phyloP scores from a whole-genome alignment of 2,113 vertebrate genomes.

The Cochlearius cochlearius region DNA sequence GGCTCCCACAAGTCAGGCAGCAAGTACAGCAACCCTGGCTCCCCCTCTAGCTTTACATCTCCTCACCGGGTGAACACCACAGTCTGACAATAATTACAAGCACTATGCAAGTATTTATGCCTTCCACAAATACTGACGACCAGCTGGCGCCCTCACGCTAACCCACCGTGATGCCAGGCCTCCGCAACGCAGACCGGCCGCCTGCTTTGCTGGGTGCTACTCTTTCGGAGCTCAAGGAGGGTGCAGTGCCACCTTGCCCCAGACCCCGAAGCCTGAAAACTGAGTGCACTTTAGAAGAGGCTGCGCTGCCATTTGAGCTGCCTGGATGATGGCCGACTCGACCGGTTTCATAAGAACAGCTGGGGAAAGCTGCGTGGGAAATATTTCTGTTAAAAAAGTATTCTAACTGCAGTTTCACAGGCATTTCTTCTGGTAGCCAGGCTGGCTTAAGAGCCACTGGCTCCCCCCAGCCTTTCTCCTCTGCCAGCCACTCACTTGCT shows the following conservation, averaged over 20 bases:
- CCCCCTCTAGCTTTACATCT: not conserved
- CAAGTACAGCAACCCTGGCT: rapidly evolving
- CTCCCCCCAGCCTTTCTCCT: not conserved
- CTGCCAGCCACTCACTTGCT: not conserved
- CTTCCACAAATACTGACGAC: not conserved
- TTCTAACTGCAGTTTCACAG: not conserved
- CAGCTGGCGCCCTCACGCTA: not conserved
- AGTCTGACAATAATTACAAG: not conserved
- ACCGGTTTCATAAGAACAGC: not conserved
- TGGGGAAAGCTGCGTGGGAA: not conserved
- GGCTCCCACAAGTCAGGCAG: not conserved
- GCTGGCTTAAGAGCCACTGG: not conserved
- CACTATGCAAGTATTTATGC: not conserved
- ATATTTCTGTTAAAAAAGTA: not conserved
- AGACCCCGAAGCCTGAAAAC: not conserved
- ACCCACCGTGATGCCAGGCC: rapidly evolving
- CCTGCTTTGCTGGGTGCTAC: not conserved
- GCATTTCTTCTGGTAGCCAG: not conserved
- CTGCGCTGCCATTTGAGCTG: rapidly evolving
- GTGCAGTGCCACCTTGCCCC: not conserved
- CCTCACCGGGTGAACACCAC: not conserved
- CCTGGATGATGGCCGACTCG: not conserved
- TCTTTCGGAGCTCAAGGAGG: not conserved
- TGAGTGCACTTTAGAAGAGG: not conserved
- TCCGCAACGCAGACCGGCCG: rapidly evolving